Evolutionary conservation across 2,113 vertebrate species (phyloP).

Genomic region (Theristicus caerulescens): DNA sequence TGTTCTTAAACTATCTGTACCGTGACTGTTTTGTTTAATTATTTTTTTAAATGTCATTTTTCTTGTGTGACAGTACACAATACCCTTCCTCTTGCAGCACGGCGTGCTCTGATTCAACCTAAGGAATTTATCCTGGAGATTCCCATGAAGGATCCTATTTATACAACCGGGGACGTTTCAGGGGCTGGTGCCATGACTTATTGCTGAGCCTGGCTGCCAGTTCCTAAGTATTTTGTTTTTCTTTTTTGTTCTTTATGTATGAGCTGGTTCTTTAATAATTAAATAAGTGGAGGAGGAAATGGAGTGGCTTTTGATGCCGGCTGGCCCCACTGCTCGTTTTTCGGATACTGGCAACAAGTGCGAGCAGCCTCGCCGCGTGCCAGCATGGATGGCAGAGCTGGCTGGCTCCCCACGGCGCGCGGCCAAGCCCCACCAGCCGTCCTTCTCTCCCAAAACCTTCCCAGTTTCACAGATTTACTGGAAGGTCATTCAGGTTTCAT

Average conservation of each 20-base stretch:
- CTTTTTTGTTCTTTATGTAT: background rate
- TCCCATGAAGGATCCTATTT: background rate
- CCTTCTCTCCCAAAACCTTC: background rate
- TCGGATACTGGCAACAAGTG: background rate
- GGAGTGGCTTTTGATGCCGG: background rate
- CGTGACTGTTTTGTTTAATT: background rate
- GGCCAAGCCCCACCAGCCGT: background rate
- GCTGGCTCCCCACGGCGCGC: background rate
- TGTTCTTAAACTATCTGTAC: background rate
- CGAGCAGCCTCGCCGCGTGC: background rate
- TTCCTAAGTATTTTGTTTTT: background rate
- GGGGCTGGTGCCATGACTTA: background rate
- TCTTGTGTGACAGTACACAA: background rate
- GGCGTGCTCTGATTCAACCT: background rate
- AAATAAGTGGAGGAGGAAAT: background rate
- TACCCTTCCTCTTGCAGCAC: background rate
- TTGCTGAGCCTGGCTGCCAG: background rate
- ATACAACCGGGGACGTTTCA: background rate
- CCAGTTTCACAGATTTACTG: background rate
- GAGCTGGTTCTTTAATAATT: background rate
- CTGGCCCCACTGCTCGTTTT: background rate
- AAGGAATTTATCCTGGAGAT: constrained; percentile 3
- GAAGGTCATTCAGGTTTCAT: background rate
- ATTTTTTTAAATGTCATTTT: background rate
- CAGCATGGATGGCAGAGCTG: background rate